Percentiles rank a stretch among this genome's conserved stretches.
phyloP scores from a whole-genome alignment of 2,888 invertebrate species.

The Choristoneura rosaceana region DNA sequence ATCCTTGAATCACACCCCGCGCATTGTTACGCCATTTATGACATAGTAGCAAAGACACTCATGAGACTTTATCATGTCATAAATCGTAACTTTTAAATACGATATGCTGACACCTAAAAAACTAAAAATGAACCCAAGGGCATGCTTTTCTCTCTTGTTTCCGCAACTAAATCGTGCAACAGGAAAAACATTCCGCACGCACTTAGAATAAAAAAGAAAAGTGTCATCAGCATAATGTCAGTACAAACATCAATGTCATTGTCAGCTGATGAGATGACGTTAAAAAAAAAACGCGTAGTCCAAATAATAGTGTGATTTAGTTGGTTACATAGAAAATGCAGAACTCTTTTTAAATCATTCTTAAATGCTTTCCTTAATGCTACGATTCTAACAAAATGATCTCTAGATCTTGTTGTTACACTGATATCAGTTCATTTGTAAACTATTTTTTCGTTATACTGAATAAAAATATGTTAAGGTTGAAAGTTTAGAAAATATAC shows the following conservation, averaged over 20 bases:
- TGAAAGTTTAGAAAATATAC: background rate
- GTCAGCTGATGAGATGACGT: constrained; percentile 29
- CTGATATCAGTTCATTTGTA: background rate
- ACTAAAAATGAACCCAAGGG: constrained; percentile 29
- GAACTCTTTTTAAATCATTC: background rate
- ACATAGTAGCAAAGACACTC: constrained; percentile 26
- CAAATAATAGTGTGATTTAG: background rate
- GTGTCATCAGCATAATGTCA: constrained; percentile 5
- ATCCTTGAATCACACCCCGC: constrained; percentile 25
- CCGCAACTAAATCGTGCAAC: constrained; percentile 16
- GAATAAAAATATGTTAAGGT: background rate
- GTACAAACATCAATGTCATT: constrained; percentile 16
- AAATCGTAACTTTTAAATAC: background rate
- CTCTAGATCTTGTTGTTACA: background rate
- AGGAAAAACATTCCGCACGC: background rate
- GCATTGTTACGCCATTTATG: constrained; percentile 12
- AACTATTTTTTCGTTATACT: background rate
- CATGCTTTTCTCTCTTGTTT: constrained; percentile 17
- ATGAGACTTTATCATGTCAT: constrained; percentile 20
- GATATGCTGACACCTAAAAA: constrained; percentile 2
- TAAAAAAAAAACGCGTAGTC: background rate
- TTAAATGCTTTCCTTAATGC: background rate
- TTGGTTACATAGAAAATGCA: background rate
- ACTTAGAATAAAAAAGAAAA: too few relatives aligned
- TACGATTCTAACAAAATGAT: background rate